Evolutionary conservation across 2,113 vertebrate species (phyloP), one percentile per base, ranked within the genome.

Genomic region (Ceyx margarethae): DNA sequence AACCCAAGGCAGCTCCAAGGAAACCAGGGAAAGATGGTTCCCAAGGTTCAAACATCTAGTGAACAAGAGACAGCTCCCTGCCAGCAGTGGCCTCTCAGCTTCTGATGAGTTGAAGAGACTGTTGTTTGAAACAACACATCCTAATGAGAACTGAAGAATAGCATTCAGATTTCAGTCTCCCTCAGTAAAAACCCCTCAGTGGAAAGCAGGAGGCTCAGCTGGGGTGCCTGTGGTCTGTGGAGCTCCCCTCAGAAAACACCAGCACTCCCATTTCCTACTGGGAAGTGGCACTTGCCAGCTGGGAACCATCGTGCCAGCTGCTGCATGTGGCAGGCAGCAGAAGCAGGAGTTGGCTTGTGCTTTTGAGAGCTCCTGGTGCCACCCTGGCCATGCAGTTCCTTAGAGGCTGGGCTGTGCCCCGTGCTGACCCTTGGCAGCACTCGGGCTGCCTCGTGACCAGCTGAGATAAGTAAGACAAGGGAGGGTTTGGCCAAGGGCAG

Each of bases 21-120:
- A 90, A 88, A 60, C 13, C 50, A 60, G 58, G n/a, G 46, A 69
- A 80, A 81, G 60, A 79, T 82, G 51, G 74, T 20, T 94, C 92
- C 74, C 0, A 0, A 93, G 67, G 50, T 87, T 91, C 73, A 90
- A 50, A 84, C 15, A 42, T 67, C 46, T 54, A 92, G 51, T 43
- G 71, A 94, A 72, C 10, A 10, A 90, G 83, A 90, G 50, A 84
- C 18, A 82, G 81, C 87, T 78, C 2, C 7, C 89, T 87, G 78
- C 46, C 69, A 80, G 88, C 84, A 54, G 75, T 75, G 58, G 54
- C 37, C 64, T 71, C 69, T 89, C 76, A 81, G 62, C 68, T 82
- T 50, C 77, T 33, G 68, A 61, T 1, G 4, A 76, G 51, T 62
- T 92, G 84, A 92, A 82, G 79, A 91, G 71, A 31, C 22, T 68